Evolutionary conservation across 35 echinoderm and acorn worm genomes (phyloP).

Genomic region (Amphiura filiformis): DNA sequence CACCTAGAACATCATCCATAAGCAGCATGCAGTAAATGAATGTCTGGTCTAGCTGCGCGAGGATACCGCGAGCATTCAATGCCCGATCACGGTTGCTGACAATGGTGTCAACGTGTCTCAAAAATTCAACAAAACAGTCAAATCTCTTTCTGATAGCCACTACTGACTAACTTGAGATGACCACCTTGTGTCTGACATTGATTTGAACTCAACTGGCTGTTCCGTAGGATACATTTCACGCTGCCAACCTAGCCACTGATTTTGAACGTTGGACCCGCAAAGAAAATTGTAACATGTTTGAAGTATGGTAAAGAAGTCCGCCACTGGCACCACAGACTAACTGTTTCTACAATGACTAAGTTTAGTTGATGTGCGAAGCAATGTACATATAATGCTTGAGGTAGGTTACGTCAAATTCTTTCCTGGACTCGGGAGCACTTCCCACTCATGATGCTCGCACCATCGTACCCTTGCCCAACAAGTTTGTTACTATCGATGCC

Average conservation of each 20-base stretch:
- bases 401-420: conserved; percentile 17
- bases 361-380: conserved; percentile 53
- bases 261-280: neutral
- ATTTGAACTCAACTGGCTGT: conserved; percentile 46
- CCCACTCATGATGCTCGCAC: conserved; percentile 52
- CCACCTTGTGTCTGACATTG: conserved; percentile 52
- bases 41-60: conserved; percentile 4
- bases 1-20: conserved; percentile 22
- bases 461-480: conserved; percentile 53
- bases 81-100: conserved; percentile 14
- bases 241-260: conserved; percentile 1
- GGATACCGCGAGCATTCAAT: conserved; percentile 14
- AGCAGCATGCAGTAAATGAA: conserved; percentile 23
- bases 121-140: conserved; percentile 45
- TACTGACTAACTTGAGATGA: conserved; percentile 42
- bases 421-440: conserved; percentile 44
- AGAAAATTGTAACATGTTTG: conserved; percentile 31
- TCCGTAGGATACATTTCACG: conserved; percentile 22
- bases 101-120: neutral
- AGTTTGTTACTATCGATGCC: conserved; percentile 14
- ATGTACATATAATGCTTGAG: conserved; percentile 39
- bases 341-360: conserved; percentile 29
- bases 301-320: conserved; percentile 14
- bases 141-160: conserved; percentile 41
- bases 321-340: neutral